phyloP scores from a whole-genome alignment of 2,888 invertebrate species.

The Euproctis similis region DNA sequence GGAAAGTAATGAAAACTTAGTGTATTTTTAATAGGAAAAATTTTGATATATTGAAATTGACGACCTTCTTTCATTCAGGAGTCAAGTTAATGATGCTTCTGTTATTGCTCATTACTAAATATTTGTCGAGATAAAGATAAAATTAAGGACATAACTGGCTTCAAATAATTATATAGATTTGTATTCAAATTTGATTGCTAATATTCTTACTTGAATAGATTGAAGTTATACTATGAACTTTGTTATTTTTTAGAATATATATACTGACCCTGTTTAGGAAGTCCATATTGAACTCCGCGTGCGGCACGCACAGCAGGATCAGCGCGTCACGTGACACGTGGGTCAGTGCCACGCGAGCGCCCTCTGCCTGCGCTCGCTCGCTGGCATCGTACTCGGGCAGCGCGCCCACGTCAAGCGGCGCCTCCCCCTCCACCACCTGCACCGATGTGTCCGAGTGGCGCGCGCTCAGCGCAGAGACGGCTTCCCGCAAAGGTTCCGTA shows the following conservation, averaged over 20 bases:
- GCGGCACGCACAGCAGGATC: slow-evolving; percentile 79
- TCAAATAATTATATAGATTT: too few relatives aligned
- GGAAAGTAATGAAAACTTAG: background rate
- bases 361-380: slow-evolving; percentile 64
- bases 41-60: too few relatives aligned
- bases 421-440: slow-evolving; percentile 5
- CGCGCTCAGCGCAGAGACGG: slow-evolving; percentile 5
- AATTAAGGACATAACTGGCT: too few relatives aligned
- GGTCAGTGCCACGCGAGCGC: slow-evolving; percentile 63
- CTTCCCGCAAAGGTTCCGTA: slow-evolving; percentile 8
- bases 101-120: too few relatives aligned
- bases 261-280: slow-evolving; percentile 89
- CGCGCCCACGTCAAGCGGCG: slow-evolving; percentile 2
- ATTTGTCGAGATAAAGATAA: too few relatives aligned
- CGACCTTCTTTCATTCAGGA: too few relatives aligned
- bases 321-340: slow-evolving; percentile 75
- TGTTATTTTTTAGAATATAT: too few relatives aligned
- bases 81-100: too few relatives aligned
- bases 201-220: too few relatives aligned
- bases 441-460: slow-evolving; percentile 11
- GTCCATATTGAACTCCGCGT: slow-evolving; percentile 84
- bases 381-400: background rate
- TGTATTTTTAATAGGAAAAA: too few relatives aligned
- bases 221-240: too few relatives aligned
- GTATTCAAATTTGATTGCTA: too few relatives aligned